These are phyloP conservation scores for Rhogogaster chlorosoma DNA, from an alignment of 2,888 invertebrate genomes.

Conservation along the genomic window DNA sequence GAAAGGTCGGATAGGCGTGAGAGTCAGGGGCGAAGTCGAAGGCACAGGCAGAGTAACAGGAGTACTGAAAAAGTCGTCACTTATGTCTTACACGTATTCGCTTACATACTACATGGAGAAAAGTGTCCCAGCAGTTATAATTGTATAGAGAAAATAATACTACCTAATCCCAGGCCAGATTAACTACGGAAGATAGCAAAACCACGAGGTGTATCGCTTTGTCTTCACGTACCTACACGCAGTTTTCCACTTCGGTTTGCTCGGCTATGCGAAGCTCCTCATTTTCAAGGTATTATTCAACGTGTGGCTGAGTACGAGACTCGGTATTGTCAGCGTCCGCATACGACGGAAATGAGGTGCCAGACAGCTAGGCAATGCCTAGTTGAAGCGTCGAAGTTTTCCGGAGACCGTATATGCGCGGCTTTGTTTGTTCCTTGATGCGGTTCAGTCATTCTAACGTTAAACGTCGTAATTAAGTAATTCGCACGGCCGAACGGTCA, in stretches of 20 bases:
- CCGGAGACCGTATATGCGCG: constrained; percentile 24
- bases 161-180: constrained; percentile 13
- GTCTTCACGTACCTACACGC: not conserved
- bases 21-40: not conserved
- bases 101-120: not conserved
- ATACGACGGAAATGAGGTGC: constrained; percentile 44
- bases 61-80: not conserved
- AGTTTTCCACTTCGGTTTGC: not conserved
- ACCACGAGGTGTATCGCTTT: constrained; percentile 47
- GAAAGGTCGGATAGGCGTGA: constrained; percentile 15
- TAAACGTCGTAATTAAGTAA: constrained; percentile 39
- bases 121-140: not conserved
- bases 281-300: constrained; percentile 16
- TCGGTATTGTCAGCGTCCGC: constrained; percentile 24
- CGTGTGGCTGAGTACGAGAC: not conserved
- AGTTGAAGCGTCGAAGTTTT: not conserved
- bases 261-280: not conserved
- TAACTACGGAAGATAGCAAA: constrained; percentile 34
- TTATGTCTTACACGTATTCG: not conserved
- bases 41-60: not conserved
- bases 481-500: constrained; percentile 29
- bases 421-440: constrained; percentile 21
- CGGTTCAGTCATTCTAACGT: constrained; percentile 19
- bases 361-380: constrained; percentile 15
- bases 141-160: not conserved